Percentiles rank a stretch among this genome's conserved stretches.
Evolutionary conservation across 2,113 vertebrate species (phyloP).

Genomic region (Oncorhynchus gorbuscha): DNA sequence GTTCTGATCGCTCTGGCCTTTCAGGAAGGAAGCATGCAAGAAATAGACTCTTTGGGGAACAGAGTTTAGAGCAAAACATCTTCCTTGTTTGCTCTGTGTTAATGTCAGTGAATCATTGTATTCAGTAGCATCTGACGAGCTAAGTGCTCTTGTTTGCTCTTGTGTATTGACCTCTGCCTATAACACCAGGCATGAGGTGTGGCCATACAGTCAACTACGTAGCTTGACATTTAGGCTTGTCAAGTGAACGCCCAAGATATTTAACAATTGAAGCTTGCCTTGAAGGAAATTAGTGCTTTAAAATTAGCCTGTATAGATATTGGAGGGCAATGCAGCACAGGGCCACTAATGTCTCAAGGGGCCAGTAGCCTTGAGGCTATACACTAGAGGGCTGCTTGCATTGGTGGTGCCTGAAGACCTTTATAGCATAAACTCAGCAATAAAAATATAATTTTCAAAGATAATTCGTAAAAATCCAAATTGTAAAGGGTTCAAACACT

Average conservation of each 20-base stretch:
- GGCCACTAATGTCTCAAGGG: neutral
- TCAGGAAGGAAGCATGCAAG: slow-evolving; percentile 79
- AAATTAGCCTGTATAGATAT: neutral
- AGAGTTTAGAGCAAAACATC: slow-evolving; percentile 51
- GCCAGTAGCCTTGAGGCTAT: neutral
- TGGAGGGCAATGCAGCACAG: neutral
- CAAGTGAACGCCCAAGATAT: neutral
- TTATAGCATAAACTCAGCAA: neutral
- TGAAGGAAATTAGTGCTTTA: neutral
- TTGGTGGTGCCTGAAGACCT: neutral
- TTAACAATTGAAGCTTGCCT: neutral
- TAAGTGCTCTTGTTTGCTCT: neutral
- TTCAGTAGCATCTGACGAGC: slow-evolving; percentile 46
- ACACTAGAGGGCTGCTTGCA: neutral
- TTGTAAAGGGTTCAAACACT: no score
- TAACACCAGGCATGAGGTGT: slow-evolving; percentile 17
- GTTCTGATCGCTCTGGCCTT: slow-evolving; percentile 85
- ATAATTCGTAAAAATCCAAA: no score
- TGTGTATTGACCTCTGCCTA: slow-evolving; percentile 30
- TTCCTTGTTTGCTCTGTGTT: slow-evolving; percentile 57
- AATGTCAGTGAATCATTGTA: slow-evolving; percentile 61
- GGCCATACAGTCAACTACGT: neutral
- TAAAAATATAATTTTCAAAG: no score
- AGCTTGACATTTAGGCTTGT: neutral
- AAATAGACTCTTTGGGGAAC: slow-evolving; percentile 58